These are phyloP conservation scores for Tachuris rubrigastra DNA, from an alignment of 2,113 vertebrate species.

Conservation along the genomic window DNA sequence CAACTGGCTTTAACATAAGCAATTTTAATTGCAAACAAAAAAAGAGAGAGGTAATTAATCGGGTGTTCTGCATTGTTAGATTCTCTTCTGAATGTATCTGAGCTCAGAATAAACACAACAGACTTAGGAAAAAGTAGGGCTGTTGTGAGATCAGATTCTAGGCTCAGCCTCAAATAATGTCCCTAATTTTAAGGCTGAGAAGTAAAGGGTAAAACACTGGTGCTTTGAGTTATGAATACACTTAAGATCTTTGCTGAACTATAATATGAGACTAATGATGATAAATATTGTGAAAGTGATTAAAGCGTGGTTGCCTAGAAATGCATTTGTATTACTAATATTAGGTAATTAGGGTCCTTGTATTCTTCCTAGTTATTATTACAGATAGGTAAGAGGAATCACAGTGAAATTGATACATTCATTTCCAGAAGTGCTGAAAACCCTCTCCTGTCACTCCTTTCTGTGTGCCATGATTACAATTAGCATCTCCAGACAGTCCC, in stretches of 20 bases:
- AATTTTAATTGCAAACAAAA: not conserved
- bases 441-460: not conserved
- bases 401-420: not conserved
- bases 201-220: not conserved
- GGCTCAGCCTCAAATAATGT: not conserved
- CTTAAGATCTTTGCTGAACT: constrained; percentile 10
- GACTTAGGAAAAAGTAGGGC: not conserved
- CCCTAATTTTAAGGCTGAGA: not conserved
- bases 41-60: not conserved
- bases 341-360: not conserved
- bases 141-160: not conserved
- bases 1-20: not conserved
- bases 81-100: not conserved
- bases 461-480: not conserved
- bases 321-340: not conserved
- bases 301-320: not conserved
- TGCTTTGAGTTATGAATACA: not conserved
- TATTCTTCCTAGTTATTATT: not conserved
- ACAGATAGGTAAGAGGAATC: not conserved
- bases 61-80: not conserved
- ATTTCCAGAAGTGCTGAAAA: not conserved
- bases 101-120: not conserved
- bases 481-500: not conserved
- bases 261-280: not conserved
- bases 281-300: constrained; percentile 35